These are phyloP conservation scores for Lethenteron reissneri DNA, from an alignment of 2,113 vertebrate species.

Conservation along the genomic window DNA sequence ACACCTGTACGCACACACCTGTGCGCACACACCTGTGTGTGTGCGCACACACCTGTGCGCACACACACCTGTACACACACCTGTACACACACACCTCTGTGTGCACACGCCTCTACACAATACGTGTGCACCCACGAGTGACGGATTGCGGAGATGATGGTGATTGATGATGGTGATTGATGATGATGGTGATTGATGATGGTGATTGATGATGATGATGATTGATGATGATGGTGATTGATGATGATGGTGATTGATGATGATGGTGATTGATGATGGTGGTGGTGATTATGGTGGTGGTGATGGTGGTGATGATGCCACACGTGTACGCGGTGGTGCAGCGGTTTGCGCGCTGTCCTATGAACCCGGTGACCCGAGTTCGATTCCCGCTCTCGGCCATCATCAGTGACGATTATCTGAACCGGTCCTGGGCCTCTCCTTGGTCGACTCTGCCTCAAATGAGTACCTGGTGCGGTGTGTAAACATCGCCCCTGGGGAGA, in stretches of 20 bases:
- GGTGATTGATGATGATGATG: background rate
- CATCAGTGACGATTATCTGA: too few relatives aligned
- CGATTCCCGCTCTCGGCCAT: too few relatives aligned
- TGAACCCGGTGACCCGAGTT: too few relatives aligned
- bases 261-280: constrained; percentile 1
- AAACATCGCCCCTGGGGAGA: too few relatives aligned
- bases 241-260: background rate
- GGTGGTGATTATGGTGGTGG: background rate
- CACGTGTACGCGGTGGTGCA: too few relatives aligned
- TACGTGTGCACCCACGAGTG: too few relatives aligned
- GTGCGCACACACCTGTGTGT: background rate
- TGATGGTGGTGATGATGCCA: background rate
- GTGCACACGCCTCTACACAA: background rate
- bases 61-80: background rate
- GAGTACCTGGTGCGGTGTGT: too few relatives aligned
- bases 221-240: background rate
- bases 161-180: background rate
- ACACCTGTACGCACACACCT: background rate
- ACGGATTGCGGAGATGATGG: background rate
- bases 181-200: background rate
- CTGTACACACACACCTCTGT: background rate
- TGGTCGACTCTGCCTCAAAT: too few relatives aligned
- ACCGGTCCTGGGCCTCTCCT: too few relatives aligned
- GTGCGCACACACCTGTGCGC: background rate
- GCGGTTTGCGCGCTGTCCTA: too few relatives aligned